These are phyloP conservation scores for Koerneria pararmatus DNA, from an alignment of 2,888 invertebrate genomes.

Conservation along the genomic window DNA sequence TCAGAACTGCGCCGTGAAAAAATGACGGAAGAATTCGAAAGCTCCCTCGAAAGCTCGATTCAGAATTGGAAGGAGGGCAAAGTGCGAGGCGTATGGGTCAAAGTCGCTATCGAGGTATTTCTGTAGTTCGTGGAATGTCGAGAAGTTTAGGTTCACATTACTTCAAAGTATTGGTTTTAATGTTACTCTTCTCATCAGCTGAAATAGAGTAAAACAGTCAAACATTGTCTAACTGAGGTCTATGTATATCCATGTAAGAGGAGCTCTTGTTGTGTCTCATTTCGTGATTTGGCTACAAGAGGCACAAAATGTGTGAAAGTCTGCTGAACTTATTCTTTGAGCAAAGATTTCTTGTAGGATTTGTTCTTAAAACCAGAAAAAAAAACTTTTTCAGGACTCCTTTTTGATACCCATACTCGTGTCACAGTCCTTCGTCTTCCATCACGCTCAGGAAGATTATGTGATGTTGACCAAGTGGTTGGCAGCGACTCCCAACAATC, in stretches of 20 bases:
- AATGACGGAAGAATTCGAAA: constrained; percentile 14
- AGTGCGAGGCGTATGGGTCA: constrained; percentile 77
- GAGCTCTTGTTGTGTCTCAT: no score
- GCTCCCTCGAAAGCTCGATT: constrained; percentile 62
- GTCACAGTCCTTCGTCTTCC: constrained; percentile 71
- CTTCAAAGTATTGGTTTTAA: no score
- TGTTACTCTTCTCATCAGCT: no score
- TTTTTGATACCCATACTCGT: constrained; percentile 74
- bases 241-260: no score
- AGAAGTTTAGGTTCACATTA: constrained; percentile 1
- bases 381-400: constrained; percentile 65
- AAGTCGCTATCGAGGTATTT: constrained; percentile 66
- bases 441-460: constrained; percentile 77
- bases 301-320: no score
- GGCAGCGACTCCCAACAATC: constrained; percentile 62
- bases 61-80: constrained; percentile 69
- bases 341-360: not conserved
- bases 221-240: no score
- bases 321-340: no score
- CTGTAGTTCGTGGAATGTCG: not conserved
- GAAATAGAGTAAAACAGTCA: no score
- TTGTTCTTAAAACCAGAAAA: not conserved
- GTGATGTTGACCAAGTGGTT: constrained; percentile 81
- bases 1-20: constrained; percentile 9
- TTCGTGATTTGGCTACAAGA: no score